Evolutionary conservation across 2,113 vertebrate genomes (phyloP).

Genomic region (Eubucco bourcierii): DNA sequence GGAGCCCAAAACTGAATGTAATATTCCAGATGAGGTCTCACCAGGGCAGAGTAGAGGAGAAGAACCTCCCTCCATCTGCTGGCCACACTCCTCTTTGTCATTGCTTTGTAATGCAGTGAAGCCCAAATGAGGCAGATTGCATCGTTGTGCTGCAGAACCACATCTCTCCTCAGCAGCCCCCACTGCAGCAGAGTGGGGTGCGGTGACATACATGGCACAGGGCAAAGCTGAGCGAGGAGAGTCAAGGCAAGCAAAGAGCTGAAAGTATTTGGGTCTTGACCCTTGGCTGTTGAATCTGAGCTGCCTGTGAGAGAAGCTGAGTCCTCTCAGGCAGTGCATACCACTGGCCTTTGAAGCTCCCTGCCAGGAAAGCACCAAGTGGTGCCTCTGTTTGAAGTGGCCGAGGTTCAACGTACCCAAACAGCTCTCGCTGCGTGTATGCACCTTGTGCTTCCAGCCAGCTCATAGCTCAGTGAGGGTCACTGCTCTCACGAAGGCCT

Average conservation of each 20-base stretch:
- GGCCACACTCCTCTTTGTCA: neutral
- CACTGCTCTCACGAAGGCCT: rapidly evolving
- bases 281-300: neutral
- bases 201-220: rapidly evolving
- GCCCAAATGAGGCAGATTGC: neutral
- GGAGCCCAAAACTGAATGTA: too few species aligned
- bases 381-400: neutral
- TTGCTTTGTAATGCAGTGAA: neutral
- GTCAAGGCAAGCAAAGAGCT: neutral
- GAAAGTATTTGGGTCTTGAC: neutral
- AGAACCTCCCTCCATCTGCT: too few species aligned
- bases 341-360: neutral
- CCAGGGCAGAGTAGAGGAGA: too few species aligned
- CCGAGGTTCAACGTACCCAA: rapidly evolving
- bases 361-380: neutral
- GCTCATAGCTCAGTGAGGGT: neutral
- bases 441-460: neutral
- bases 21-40: too few species aligned
- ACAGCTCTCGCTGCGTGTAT: neutral
- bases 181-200: neutral
- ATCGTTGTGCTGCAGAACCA: neutral
- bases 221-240: neutral
- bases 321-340: neutral
- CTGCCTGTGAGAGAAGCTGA: neutral
- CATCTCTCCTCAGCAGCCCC: neutral